Conservation (phyloP, 2,888 invertebrate species). For the Drosophila percnosoma region DNA sequence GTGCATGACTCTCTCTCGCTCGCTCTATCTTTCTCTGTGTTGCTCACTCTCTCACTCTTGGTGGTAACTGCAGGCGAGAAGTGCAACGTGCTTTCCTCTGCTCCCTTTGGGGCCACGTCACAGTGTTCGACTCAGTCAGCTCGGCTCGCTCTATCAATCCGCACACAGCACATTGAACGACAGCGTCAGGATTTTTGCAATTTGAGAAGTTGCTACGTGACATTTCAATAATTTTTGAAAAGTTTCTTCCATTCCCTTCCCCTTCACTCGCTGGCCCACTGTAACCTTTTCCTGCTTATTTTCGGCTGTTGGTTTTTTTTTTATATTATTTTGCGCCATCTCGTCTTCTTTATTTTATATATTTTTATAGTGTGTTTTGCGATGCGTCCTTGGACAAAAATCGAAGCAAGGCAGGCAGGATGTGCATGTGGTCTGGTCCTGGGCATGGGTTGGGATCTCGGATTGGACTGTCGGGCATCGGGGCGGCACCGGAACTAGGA, state of each 20-base stretch:
- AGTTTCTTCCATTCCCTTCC: conserved; percentile 70
- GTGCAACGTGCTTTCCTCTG: conserved; percentile 43
- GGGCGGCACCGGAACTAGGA: conserved; percentile 72
- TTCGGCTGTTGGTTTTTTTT: conserved; percentile 35
- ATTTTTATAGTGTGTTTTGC: conserved; percentile 72
- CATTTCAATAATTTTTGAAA: conserved; percentile 85
- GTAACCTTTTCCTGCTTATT: conserved; percentile 26
- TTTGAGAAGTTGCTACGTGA: conserved; percentile 84
- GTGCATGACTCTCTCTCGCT: conserved; percentile 24
- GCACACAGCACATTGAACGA: conserved; percentile 83
- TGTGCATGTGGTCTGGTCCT: conserved; percentile 66
- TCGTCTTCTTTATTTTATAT: conserved; percentile 61
- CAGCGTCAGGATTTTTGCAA: conserved; percentile 84
- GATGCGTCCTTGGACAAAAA: conserved; percentile 73
- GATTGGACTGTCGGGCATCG: conserved; percentile 36
- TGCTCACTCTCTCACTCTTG: neutral
- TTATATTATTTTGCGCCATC: conserved; percentile 52
- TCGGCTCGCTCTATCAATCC: conserved; percentile 82
- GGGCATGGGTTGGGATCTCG: conserved; percentile 24
- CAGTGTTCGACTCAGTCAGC: conserved; percentile 37
- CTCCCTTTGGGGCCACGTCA: conserved; percentile 35
- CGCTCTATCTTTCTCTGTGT: neutral
- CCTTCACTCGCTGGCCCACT: neutral
- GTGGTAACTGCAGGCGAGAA: conserved; percentile 54
- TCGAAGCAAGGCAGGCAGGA: conserved; percentile 64